A percentile compares a stretch with the other conserved stretches of the same genome.
Evolutionary conservation across 2,888 invertebrate genomes (phyloP).

Genomic region (Epicampocera succincta): DNA sequence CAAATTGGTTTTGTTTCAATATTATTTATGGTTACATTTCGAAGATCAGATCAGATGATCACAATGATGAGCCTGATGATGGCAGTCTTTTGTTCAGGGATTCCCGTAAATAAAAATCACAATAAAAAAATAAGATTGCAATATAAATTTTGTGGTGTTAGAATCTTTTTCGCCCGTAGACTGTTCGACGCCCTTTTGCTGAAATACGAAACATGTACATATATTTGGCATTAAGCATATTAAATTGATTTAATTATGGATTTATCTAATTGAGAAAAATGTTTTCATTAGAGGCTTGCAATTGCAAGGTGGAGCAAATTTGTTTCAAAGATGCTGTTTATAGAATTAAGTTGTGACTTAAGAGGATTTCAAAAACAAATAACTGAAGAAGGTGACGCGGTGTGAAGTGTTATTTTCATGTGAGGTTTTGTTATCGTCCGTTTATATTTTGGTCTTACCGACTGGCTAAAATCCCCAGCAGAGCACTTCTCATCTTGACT

Average conservation of each 20-base stretch:
- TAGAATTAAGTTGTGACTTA: conserved; percentile 14
- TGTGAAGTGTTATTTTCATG: too few species aligned
- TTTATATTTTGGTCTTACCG: too few species aligned
- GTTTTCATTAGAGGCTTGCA: neutral
- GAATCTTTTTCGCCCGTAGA: conserved; percentile 69
- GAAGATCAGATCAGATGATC: conserved; percentile 58
- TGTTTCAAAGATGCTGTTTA: neutral
- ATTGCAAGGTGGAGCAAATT: conserved; percentile 50
- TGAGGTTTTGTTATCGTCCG: too few species aligned
- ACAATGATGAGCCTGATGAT: conserved; percentile 44
- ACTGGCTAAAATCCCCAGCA: too few species aligned
- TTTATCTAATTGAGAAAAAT: conserved; percentile 70
- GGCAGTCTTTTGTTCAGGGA: conserved; percentile 44
- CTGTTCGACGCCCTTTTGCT: conserved; percentile 73
- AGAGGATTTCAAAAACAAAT: neutral
- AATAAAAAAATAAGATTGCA: neutral
- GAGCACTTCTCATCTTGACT: too few species aligned
- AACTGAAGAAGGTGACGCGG: neutral
- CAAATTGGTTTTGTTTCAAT: conserved; percentile 64
- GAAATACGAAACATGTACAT: conserved; percentile 21
- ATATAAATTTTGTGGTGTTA: neutral
- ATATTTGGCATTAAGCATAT: conserved; percentile 74
- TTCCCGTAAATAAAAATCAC: conserved; percentile 8
- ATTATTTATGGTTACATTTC: conserved; percentile 66
- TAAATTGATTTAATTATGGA: conserved; percentile 76